phyloP scores from a whole-genome alignment of 2,797 vertebrate genomes.

The Urosaurus nigricauda region DNA sequence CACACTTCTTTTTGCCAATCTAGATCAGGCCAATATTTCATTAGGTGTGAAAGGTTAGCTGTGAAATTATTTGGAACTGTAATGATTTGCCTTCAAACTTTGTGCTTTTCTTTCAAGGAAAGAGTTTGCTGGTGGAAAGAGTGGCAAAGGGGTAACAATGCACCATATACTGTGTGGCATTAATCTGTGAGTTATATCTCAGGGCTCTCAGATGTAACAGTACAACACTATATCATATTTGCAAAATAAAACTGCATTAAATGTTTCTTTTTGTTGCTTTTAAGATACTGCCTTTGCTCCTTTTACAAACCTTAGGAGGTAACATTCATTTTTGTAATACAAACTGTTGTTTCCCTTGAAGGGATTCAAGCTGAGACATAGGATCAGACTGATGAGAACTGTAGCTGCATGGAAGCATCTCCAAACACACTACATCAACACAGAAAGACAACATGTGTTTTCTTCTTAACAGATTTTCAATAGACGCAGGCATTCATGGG shows the following conservation, averaged over 20 bases:
- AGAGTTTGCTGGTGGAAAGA: not conserved
- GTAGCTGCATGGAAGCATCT: slow-evolving; percentile 21
- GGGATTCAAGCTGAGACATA: not conserved
- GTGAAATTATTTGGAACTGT: not conserved
- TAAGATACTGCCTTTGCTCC: not conserved
- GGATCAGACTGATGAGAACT: not conserved
- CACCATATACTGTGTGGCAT: not conserved
- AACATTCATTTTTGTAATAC: not conserved
- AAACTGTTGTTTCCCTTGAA: not conserved
- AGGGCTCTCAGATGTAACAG: not conserved
- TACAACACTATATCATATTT: not conserved
- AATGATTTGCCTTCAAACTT: no score
- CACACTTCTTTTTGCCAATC: no score
- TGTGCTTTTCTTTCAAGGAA: not conserved
- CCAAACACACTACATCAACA: slow-evolving; percentile 10
- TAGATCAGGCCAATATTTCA: no score
- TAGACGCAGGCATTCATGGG: slow-evolving; percentile 19
- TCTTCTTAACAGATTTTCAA: slow-evolving; percentile 47
- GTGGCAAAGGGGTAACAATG: not conserved
- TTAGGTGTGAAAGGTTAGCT: not conserved
- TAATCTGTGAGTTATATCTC: not conserved
- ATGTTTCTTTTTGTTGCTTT: not conserved
- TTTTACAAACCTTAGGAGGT: not conserved
- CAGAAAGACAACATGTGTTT: slow-evolving; percentile 23
- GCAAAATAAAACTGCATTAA: not conserved